Base-by-base conservation (phyloP, 2,797 vertebrate species). In the Sandelia bainsii region DNA sequence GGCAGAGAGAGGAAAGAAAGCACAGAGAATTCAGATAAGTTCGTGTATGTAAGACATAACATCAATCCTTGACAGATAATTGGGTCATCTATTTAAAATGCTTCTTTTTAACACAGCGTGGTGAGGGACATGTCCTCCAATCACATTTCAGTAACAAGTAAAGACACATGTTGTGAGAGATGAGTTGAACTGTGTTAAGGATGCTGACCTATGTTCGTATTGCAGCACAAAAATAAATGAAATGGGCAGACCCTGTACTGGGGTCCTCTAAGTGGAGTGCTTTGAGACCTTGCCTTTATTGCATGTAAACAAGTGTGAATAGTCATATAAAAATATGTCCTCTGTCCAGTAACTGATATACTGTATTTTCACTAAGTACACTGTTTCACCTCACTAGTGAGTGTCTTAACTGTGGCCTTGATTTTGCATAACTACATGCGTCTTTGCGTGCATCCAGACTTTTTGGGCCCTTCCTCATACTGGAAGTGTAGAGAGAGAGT, bases 51-150 rank as follows among this genome's bases (percentile, higher is more conserved):
- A 58, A 45, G 77, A 12, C 75, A 77, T 60, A 65, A 69, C 84
- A 83, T 89, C 68, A 79, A 78, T 77, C 76, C 75, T 62, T 77
- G 69, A 76, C 74, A 80, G 66, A 80, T 90, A 77, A 90, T 75
- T 81, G 72, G 62, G 56, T 69, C 51, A 70, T 78, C 82, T 82
- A 61, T 87, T 87, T 63, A 75, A 83, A 77, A 52, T 6, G n/a
- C 37, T 62, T 62, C 22, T 68, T 72, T 76, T 78, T 60, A 54
- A 72, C 71, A 42, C 39, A 62, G 42, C 44, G 13, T 23, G 57
- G 61, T 19, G 1, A 75, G 57, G 23, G 52, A 73, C 53, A n/a
- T 32, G 60, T 72, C 62, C 71, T 51, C 40, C 48, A 53, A 60
- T 54, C 39, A 45, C 50, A 59, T 60, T 67, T 44, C 53, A 46